Percentiles rank a stretch among this genome's conserved stretches.
Conservation (phyloP, 2,113 vertebrate species). For the Phyllopteryx taeniolatus region DNA sequence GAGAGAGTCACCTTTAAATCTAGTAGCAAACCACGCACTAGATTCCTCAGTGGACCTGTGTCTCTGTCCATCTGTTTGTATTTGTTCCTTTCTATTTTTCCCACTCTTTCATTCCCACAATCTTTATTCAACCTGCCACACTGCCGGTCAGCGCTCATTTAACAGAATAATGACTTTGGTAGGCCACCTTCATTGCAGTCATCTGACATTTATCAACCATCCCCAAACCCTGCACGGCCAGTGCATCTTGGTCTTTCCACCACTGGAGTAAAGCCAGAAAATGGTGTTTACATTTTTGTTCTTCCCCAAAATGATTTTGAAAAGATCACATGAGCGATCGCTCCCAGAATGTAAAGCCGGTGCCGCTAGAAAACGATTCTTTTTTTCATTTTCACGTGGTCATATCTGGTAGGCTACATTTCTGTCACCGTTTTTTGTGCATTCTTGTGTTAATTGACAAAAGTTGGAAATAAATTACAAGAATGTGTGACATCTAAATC, state of each 20-base stretch:
- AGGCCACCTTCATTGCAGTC: neutral
- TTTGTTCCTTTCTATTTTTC: constrained; percentile 77
- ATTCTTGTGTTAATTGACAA: too few relatives aligned
- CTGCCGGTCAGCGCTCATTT: constrained; percentile 15
- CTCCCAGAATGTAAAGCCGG: constrained; percentile 2
- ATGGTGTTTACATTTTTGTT: neutral
- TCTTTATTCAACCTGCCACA: constrained; percentile 48
- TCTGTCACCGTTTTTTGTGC: too few relatives aligned
- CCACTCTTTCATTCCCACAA: constrained; percentile 47
- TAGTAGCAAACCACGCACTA: constrained; percentile 99
- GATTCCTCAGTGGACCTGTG: constrained; percentile 99
- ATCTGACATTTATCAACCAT: constrained; percentile 13
- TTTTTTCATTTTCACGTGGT: constrained; percentile 6
- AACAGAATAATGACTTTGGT: constrained; percentile 5
- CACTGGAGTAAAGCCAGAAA: constrained; percentile 6
- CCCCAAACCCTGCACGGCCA: neutral
- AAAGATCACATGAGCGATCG: neutral
- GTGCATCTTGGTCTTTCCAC: neutral
- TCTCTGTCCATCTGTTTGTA: constrained; percentile 83
- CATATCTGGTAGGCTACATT: too few relatives aligned
- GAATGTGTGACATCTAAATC: too few relatives aligned
- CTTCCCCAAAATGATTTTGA: neutral
- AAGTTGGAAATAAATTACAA: too few relatives aligned
- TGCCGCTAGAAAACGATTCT: constrained; percentile 32
- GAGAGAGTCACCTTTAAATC: constrained; percentile 99